Percentiles rank a stretch among this genome's conserved stretches.
Conservation (phyloP, 2,888 invertebrate species). For the Tillus elongatus region DNA sequence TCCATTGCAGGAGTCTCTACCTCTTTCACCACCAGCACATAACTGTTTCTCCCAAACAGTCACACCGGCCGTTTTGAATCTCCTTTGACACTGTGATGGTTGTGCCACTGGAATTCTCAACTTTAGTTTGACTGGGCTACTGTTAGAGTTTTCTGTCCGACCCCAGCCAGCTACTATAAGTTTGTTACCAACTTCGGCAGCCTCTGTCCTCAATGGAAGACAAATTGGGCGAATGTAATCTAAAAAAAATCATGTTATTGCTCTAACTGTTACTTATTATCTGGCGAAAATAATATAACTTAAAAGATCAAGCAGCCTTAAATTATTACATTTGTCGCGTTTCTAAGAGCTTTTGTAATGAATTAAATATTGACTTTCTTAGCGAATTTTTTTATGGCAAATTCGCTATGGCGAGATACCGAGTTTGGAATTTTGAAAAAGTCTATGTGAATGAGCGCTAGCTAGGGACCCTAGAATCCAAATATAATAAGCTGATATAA, state of each 20-base stretch:
- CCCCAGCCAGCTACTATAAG: constrained; percentile 59
- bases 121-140: constrained; percentile 46
- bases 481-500: too few species aligned
- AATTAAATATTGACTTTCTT: too few species aligned
- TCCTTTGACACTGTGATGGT: constrained; percentile 16
- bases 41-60: constrained; percentile 26
- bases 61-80: constrained; percentile 26
- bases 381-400: too few species aligned
- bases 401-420: too few species aligned
- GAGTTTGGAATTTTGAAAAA: too few species aligned
- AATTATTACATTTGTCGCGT: too few species aligned
- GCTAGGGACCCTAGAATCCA: too few species aligned
- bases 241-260: constrained; percentile 23
- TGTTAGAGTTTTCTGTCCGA: constrained; percentile 46
- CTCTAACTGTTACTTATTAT: too few species aligned
- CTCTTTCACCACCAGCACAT: constrained; percentile 33
- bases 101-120: constrained; percentile 43
- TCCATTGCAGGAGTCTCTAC: constrained; percentile 59
- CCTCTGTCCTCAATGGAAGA: constrained; percentile 41
- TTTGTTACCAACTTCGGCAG: constrained; percentile 40
- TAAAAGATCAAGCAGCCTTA: too few species aligned
- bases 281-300: too few species aligned
- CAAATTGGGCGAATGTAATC: constrained; percentile 55
- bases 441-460: too few species aligned
- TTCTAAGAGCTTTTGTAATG: too few species aligned